These are phyloP conservation scores for Leuciscus idus DNA, from an alignment of 2,113 vertebrate species.

Conservation along the genomic window DNA sequence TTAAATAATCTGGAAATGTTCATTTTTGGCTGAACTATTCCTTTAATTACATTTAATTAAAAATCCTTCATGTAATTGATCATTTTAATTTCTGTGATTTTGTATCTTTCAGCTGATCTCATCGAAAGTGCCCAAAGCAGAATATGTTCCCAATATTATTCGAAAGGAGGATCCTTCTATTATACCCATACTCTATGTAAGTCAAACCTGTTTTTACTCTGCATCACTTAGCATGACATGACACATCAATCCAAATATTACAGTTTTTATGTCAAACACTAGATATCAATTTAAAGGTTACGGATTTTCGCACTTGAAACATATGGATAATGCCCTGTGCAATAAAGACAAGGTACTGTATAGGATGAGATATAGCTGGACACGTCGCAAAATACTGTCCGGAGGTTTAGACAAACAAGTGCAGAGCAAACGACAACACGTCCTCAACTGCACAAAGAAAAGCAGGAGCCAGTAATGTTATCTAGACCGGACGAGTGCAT, in stretches of 20 bases:
- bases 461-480: background rate
- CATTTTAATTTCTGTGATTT: background rate
- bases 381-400: background rate
- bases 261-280: background rate
- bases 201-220: constrained; percentile 60
- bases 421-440: background rate
- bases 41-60: background rate
- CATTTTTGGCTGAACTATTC: no score
- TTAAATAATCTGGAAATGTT: no score
- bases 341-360: background rate
- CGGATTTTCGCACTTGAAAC: background rate
- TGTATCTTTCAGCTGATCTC: constrained; percentile 87
- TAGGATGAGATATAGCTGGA: background rate
- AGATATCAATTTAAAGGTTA: no score
- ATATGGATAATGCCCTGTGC: background rate
- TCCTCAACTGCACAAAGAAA: background rate
- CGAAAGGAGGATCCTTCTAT: constrained; percentile 93
- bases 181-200: constrained; percentile 98
- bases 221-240: background rate
- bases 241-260: background rate
- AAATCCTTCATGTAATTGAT: background rate
- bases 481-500: background rate
- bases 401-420: background rate
- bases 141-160: constrained; percentile 96
- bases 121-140: constrained; percentile 97